Conservation (phyloP, 2,797 vertebrate genomes). For the Coendou prehensilis region DNA sequence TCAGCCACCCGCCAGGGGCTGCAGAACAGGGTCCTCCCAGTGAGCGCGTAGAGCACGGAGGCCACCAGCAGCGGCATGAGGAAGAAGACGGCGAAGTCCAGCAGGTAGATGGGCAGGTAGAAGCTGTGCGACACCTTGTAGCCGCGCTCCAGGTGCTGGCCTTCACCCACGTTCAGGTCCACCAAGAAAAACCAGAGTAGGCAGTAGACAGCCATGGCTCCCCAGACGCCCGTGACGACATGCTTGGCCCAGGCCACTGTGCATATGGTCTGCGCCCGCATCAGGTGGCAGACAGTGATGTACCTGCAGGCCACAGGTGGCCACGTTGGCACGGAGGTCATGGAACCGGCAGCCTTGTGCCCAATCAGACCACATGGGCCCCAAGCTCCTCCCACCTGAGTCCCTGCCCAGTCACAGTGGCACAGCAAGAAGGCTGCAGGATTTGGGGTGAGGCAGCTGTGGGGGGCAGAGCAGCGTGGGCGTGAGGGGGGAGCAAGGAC, state of each 20-base stretch:
- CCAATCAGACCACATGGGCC: background rate
- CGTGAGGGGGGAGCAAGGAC: no score
- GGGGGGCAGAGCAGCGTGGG: background rate
- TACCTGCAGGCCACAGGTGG: constrained; percentile 86
- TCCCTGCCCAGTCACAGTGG: background rate
- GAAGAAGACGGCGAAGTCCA: constrained; percentile 93
- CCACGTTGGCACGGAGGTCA: background rate
- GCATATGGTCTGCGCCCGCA: constrained; percentile 83
- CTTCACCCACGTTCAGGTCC: constrained; percentile 90
- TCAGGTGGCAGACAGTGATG: constrained; percentile 93
- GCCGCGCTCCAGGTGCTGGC: constrained; percentile 89
- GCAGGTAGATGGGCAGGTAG: constrained; percentile 93
- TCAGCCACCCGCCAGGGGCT: constrained; percentile 82
- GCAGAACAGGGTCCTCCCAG: constrained; percentile 91
- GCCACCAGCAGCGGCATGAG: constrained; percentile 91
- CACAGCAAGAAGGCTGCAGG: background rate
- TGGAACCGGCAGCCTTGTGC: background rate
- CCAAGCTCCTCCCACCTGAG: background rate
- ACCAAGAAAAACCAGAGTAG: constrained; percentile 94
- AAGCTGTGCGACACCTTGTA: constrained; percentile 93
- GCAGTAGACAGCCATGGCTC: constrained; percentile 91
- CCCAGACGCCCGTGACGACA: constrained; percentile 91
- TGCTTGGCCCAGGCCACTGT: constrained; percentile 91
- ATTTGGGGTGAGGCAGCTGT: background rate
- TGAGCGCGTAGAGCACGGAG: constrained; percentile 91